A percentile compares a stretch with the other conserved stretches of the same genome.
phyloP scores from a whole-genome alignment of 2,113 vertebrate genomes.

The Lepisosteus osseus region DNA sequence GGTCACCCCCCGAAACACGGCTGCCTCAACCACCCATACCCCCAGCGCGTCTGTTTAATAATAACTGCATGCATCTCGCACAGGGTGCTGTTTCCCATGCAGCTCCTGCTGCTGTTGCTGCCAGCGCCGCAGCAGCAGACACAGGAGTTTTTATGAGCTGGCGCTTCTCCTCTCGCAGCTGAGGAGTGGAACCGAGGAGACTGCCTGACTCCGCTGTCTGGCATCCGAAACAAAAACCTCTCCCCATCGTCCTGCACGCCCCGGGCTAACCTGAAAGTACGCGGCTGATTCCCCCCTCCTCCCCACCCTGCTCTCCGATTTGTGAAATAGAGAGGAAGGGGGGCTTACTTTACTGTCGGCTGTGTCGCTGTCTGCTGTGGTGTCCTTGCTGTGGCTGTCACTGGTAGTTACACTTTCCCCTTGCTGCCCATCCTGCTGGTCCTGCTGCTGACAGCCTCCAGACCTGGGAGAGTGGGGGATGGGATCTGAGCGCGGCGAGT shows the following conservation, averaged over 20 bases:
- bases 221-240: too few species aligned
- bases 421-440: constrained; percentile 62
- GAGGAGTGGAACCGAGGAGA: too few species aligned
- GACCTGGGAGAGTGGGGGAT: constrained; percentile 70
- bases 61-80: background rate
- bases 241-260: too few species aligned
- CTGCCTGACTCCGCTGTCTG: too few species aligned
- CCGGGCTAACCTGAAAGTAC: too few species aligned
- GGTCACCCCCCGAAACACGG: background rate
- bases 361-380: constrained; percentile 53
- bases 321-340: constrained; percentile 20
- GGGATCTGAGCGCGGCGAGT: constrained; percentile 71
- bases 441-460: constrained; percentile 68
- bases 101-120: too few species aligned
- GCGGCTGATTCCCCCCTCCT: too few species aligned
- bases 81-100: background rate
- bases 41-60: too few species aligned
- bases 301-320: background rate
- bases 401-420: constrained; percentile 48
- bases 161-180: too few species aligned
- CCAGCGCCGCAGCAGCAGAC: too few species aligned
- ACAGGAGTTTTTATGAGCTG: too few species aligned
- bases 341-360: constrained; percentile 75
- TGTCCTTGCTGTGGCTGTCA: constrained; percentile 61
- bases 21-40: too few species aligned